Evolutionary conservation across 2,113 vertebrate genomes (phyloP), one percentile per base, ranked within the genome.

Genomic region (Passer domesticus): DNA sequence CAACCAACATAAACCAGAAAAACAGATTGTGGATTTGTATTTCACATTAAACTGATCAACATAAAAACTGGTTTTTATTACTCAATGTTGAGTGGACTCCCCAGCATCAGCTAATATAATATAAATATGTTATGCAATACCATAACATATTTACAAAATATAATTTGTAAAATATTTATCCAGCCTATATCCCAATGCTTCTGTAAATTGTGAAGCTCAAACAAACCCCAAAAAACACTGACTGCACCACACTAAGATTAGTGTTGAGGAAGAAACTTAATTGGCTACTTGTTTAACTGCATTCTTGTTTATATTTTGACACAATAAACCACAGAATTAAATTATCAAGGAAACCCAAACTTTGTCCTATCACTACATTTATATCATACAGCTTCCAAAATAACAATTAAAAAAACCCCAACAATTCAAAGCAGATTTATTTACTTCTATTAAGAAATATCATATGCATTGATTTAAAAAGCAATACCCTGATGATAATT

Each of bases 1-100:
- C 16, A 15, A 2, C 3, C 1, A 8, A 33, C 8, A 37, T 39
- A 74, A 66, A 33, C 0, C 4, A 30, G 7, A 27, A 63, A 59
- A 59, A 69, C 49, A 50, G 10, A 5, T 11, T 23, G 9, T 2
- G 2, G 18, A 79, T 86, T 87, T 55, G 39, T 20, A 63, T 81
- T 89, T 86, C 39, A 73, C 27, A 59, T 53, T 69, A 73, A 80
- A 76, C 3, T 46, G 28, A 83, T 27, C 43, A 88, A 76, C 1
- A 7, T 19, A 80, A 64, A 88, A 33, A 72, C 13, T 43, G 9
- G 0, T 21, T 50, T 80, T 80, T 62, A 44, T 30, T 68, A 73
- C 6, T 46, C 49, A 22, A 0, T 49, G 15, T 80, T 69, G 41
- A 77, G 16, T 23, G 39, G 20, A 75, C 25, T 49, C 47, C 39